phyloP scores from a whole-genome alignment of 2,888 invertebrate genomes.

The Campaea margaritaria region DNA sequence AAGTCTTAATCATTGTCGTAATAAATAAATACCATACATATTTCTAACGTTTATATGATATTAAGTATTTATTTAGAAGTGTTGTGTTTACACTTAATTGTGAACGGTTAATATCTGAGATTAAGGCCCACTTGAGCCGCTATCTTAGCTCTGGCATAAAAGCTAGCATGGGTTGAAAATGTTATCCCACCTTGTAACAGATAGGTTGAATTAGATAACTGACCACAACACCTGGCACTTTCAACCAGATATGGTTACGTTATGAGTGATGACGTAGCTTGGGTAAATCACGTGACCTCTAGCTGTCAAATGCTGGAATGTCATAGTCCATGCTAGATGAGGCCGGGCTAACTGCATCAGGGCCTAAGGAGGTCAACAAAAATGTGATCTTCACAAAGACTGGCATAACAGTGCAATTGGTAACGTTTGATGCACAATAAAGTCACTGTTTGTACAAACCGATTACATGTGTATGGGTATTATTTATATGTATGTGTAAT shows the following conservation, averaged over 20 bases:
- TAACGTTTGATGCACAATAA: conserved; percentile 70
- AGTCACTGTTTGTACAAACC: conserved; percentile 83
- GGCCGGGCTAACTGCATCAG: no score
- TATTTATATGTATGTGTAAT: conserved; percentile 47
- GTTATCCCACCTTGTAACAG: no score
- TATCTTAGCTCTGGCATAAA: no score
- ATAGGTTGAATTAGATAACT: no score
- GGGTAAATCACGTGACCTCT: no score
- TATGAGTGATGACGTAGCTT: no score
- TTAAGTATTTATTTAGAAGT: conserved; percentile 78
- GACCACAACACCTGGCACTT: no score
- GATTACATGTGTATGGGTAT: conserved; percentile 59
- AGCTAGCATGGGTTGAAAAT: no score
- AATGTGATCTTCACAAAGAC: conserved; percentile 74
- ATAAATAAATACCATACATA: conserved; percentile 52
- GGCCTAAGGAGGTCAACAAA: conserved; percentile 53
- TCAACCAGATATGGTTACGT: no score
- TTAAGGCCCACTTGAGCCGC: conserved; percentile 42
- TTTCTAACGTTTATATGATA: conserved; percentile 74
- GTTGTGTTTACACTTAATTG: conserved; percentile 21
- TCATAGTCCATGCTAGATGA: no score
- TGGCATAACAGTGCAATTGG: conserved; percentile 59
- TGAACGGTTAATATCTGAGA: conserved; percentile 58
- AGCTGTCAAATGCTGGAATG: no score
- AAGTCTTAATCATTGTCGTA: conserved; percentile 33